A percentile compares a stretch with the other conserved stretches of the same genome.
Evolutionary conservation across 1,140 invertebrate species (phyloP).

Genomic region (Philopotamus ludificatus): DNA sequence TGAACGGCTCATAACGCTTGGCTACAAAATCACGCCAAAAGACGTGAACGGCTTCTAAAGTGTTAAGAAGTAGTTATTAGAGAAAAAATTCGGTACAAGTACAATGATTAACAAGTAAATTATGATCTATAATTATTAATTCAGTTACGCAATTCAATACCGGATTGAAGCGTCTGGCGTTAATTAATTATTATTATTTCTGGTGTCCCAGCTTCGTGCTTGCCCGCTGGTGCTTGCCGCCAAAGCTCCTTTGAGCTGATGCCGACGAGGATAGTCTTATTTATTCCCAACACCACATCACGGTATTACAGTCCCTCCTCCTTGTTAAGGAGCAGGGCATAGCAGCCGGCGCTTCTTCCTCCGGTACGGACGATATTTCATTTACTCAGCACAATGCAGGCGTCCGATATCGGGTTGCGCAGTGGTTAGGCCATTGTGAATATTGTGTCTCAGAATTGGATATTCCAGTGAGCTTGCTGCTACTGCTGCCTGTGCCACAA

Average conservation of each 20-base stretch:
- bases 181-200: neutral
- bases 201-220: neutral
- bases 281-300: constrained; percentile 10
- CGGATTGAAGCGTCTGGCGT: no score
- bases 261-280: constrained; percentile 25
- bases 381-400: neutral
- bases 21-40: no score
- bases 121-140: no score
- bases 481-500: no score
- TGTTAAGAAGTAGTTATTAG: no score
- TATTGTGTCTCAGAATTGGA: neutral
- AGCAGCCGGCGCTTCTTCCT: no score
- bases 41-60: no score
- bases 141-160: no score
- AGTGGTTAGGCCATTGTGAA: neutral
- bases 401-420: constrained; percentile 1
- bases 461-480: no score
- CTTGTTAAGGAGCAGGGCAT: constrained; percentile 15
- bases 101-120: no score
- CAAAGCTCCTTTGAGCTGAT: constrained; percentile 5
- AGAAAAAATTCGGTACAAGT: no score
- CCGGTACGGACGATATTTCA: constrained; percentile 10
- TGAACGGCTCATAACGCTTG: no score
- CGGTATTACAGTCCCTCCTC: neutral
- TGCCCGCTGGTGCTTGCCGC: neutral